Evolutionary conservation across 2,113 vertebrate species (phyloP), one percentile per base, ranked within the genome.

Genomic region (Crotalus tigris): DNA sequence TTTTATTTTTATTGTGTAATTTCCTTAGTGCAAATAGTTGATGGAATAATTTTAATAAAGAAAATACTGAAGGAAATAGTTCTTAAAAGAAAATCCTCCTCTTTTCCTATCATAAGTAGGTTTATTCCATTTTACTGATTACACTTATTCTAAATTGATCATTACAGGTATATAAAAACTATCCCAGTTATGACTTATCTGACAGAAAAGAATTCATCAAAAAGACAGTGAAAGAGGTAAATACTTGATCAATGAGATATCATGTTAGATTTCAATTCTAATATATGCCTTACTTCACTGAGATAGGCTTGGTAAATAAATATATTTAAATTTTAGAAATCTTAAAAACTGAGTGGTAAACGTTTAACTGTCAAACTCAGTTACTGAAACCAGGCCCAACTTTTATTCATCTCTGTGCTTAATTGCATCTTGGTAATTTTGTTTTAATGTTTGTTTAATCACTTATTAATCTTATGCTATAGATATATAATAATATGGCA

Each of bases 121-220:
- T 6, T 39, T 29, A 26, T 49, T 59, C 8, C 57, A 64, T 19
- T 33, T 88, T 19, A 33, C 9, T 92, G 29, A 26, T 69, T 93
- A 91, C 44, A 2, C 90, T 90, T 46, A 13, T 24, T 24, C 89
- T 94, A 49, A 81, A 46, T 94, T 87, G 2, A 55, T 94, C 94
- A 55, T 95, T 97, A 85, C 94, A 99, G 99, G 99, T 99, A 6
- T 99, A 98, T 96, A 98, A 99, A 96, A 98, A 96, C 4, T 99
- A 99, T 92, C 99, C 99, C 85, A 98, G 97, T 91, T 98, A 98
- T 90, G 98, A 99, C 95, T 98, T 99, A 96, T 98, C 97, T 94
- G 96, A 97, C 97, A 98, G 98, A 95, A 99, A 99, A 97, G 98
- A 98, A 85, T 99, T 98, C 97, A 99, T 99, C 97, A 99, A 99